Evolutionary conservation across 2,888 invertebrate species (phyloP), one percentile per base, ranked within the genome.

Genomic region (Archips xylosteana): DNA sequence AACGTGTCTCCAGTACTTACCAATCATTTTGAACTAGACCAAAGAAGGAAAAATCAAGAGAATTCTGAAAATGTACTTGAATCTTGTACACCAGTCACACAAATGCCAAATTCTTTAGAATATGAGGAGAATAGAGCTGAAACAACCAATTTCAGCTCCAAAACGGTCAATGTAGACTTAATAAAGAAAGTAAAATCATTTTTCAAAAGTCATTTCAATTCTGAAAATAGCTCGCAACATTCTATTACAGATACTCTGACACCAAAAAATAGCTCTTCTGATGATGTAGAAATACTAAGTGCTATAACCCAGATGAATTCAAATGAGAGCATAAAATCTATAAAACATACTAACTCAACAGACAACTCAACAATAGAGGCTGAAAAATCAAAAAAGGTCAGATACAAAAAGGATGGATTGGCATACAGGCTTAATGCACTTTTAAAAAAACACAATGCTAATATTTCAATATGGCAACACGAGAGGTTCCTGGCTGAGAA

Each of bases 401-500:
- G 84, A 67, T 94, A 90, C 76, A 95, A 93, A 82, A 95, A 94
- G 78, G 91, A 91, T 77, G 95, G 95, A 1, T 75, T 95, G 47
- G 94, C 95, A 39, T 83, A 85, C 75, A 85, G 94, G 51, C 79
- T 95, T 32, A 88, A 91, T 78, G 83, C 79, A 54, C 81, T 94
- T 12, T 77, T 95, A 75, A 92, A 91, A 83, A 92, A 93, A 82
- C 94, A 94, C 81, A 92, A 86, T 71, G 89, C 92, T 0, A 89
- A 86, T 75, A 75, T 92, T 69, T 91, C 91, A 45, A 85, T 95
- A 69, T 95, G 95, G 95, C 90, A 94, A 82, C 95, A 95, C 79
- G 95, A 95, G 81, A 84, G 87, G 74, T 95, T 87, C 84, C 83
- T 94, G 76, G 95, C 94, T 1, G 87, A 84, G 77, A 89, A 88